Percentiles rank a stretch among this genome's conserved stretches.
Evolutionary conservation across 2,113 vertebrate species (phyloP).

Genomic region (Sclerurus mexicanus): DNA sequence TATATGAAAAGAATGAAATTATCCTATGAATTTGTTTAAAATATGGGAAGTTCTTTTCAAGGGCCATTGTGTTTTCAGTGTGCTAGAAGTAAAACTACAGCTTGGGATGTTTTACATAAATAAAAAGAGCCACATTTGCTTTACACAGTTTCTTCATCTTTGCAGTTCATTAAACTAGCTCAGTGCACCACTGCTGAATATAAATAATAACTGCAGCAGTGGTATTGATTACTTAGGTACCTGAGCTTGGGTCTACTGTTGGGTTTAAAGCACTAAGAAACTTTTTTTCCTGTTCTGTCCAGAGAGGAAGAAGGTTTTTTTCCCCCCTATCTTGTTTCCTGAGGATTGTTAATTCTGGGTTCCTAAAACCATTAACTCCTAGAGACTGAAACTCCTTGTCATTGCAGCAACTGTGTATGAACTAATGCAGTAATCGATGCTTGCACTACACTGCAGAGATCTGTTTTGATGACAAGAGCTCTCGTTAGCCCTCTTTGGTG

Average conservation of each 20-base stretch:
- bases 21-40: neutral
- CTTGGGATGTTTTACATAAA: neutral
- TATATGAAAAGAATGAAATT: neutral
- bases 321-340: neutral
- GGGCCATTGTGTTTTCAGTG: neutral
- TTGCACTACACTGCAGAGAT: constrained; percentile 75
- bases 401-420: neutral
- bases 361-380: constrained; percentile 13
- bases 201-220: constrained; percentile 50
- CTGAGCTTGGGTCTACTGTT: neutral
- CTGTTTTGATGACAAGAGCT: constrained; percentile 72
- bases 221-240: constrained; percentile 21
- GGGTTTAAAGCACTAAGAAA: neutral
- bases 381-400: constrained; percentile 4
- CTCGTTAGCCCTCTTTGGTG: constrained; percentile 53
- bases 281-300: constrained; percentile 5
- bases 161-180: neutral
- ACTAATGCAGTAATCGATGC: constrained; percentile 67
- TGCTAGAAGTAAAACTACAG: neutral
- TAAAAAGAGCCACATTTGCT: neutral
- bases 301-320: neutral
- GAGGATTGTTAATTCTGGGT: constrained; percentile 28
- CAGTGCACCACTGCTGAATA: neutral
- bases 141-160: neutral
- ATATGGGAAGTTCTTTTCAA: neutral